Evolutionary conservation across 2,797 vertebrate species (phyloP).

Genomic region (Rhynchotus rufescens): DNA sequence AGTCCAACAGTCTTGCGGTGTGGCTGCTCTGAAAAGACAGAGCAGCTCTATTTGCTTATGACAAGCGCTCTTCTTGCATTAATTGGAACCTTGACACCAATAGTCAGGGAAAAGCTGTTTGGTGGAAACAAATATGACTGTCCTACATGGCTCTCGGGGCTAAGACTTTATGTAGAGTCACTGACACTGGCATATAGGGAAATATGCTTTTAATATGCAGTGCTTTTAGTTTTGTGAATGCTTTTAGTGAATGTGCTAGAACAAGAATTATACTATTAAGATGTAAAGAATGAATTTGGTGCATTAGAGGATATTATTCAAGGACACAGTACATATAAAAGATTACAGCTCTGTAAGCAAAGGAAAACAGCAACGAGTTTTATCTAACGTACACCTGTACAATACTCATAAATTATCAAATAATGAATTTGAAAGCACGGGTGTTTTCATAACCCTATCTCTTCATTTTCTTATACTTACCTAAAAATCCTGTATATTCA

Average conservation of each 20-base stretch:
- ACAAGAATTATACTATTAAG: neutral
- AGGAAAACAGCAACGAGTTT: neutral
- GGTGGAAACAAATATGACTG: neutral
- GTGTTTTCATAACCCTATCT: neutral
- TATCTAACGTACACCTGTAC: neutral
- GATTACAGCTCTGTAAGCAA: neutral
- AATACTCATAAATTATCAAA: neutral
- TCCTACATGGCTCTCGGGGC: too few species aligned
- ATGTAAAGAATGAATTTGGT: neutral
- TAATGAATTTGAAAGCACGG: neutral
- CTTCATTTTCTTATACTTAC: neutral
- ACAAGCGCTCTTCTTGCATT: neutral
- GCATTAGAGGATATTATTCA: neutral
- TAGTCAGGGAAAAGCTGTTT: neutral
- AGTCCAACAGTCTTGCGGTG: neutral
- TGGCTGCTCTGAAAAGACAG: neutral
- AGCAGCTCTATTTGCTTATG: neutral
- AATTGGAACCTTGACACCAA: neutral
- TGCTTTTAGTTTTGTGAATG: neutral
- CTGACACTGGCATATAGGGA: neutral
- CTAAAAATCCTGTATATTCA: neutral
- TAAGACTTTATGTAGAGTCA: neutral
- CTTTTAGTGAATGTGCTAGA: neutral
- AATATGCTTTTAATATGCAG: constrained; percentile 15
- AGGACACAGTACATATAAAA: neutral